Percentiles rank a stretch among this genome's conserved stretches.
Conservation (phyloP, 1,140 invertebrate genomes). For the Lepidurus packardi region DNA sequence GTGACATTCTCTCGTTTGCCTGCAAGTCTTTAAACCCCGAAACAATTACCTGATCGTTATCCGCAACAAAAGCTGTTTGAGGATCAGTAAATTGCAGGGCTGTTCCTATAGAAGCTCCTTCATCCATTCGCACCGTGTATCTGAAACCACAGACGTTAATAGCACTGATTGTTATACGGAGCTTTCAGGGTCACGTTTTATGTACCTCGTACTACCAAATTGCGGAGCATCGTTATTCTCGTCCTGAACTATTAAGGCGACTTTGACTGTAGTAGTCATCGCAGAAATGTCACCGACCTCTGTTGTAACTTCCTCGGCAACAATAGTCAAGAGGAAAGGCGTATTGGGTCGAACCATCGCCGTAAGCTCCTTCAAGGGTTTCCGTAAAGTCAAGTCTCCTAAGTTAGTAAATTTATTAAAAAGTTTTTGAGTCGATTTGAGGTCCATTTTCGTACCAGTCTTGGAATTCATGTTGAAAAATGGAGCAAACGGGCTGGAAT, state of each 20-base stretch:
- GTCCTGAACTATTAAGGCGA: constrained; percentile 41
- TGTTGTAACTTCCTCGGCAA: constrained; percentile 68
- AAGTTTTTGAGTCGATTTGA: not conserved
- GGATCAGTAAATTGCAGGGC: constrained; percentile 62
- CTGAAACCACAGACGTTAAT: constrained; percentile 45
- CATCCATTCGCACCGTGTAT: constrained; percentile 66
- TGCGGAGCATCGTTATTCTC: constrained; percentile 40
- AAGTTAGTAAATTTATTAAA: constrained; percentile 37
- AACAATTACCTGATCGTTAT: constrained; percentile 57
- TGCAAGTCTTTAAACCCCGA: constrained; percentile 28
- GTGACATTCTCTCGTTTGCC: constrained; percentile 19
- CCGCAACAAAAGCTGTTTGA: constrained; percentile 63
- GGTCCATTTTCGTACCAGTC: constrained; percentile 54
- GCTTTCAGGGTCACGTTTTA: not conserved
- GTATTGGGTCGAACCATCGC: constrained; percentile 67
- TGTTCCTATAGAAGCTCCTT: constrained; percentile 74
- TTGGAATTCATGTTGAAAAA: constrained; percentile 78
- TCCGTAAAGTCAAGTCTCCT: constrained; percentile 61
- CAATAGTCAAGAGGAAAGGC: constrained; percentile 70
- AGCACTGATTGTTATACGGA: not conserved
- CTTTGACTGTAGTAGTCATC: constrained; percentile 36
- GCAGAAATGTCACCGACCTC: constrained; percentile 48
- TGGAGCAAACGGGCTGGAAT: constrained; percentile 70
- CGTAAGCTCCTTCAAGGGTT: constrained; percentile 66
- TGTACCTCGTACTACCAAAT: constrained; percentile 37